Base-by-base conservation (phyloP, 2,113 vertebrate genomes). In the Nycticorax nycticorax region DNA sequence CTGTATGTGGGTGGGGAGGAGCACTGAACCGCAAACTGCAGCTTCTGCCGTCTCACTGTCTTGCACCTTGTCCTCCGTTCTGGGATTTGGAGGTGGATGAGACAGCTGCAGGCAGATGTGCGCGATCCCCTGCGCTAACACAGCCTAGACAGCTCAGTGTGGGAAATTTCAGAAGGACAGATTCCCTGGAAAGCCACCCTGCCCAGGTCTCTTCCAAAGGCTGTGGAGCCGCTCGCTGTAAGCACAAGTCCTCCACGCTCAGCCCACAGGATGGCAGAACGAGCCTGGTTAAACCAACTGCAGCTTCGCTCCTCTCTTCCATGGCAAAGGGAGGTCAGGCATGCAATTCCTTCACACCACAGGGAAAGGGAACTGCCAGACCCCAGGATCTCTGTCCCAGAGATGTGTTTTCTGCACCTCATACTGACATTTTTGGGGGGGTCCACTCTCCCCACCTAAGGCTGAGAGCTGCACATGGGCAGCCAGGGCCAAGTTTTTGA, bases 61-160 rank as follows among this genome's bases (percentile, higher is more conserved):
- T 35, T 27, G 47, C 10, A 56, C 5, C 47, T 35, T 0, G 0
- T 35, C 20, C 33, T 55, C 59, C 3, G 0, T 62, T 59, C 63
- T 14, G 50, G 77, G 41, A 47, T 33, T 4, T 39, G 60, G 37
- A 78, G 17, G 23, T 22, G 41, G 63, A 39, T 37, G 41, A 53
- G 79, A 35, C 33, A 88, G 78, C 67, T 55, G n/a, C 8, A 14
- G 56, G 30, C 68, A 81, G 68, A 41, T 24, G 17, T 19, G 15
- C 2, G 9, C 32, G 22, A 56, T 30, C 84, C 6, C 4, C n/a
- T n/a, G n/a, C n/a, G 0, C 18, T 50, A 32, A 43, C 28, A 24
- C 10, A 28, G 62, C 10, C 20, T 5, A 33, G 22, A 55, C 22
- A 87, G 9, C 68, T 57, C 35, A 13, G 27, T 2, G 30, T 5